phyloP scores from a whole-genome alignment of 2,888 invertebrate genomes.

The Netelia fuscicornis region DNA sequence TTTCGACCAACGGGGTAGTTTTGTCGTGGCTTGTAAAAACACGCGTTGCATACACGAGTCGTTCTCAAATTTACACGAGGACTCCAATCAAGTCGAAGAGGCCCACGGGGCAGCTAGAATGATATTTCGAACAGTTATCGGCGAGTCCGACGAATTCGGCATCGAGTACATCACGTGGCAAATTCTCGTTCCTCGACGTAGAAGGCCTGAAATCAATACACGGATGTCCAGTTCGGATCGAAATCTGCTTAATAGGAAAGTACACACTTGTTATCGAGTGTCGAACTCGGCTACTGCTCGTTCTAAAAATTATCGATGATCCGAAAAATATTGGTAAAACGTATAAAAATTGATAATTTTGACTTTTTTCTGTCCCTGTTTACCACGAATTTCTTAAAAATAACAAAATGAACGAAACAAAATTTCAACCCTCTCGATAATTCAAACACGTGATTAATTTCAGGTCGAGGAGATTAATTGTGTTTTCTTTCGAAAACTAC shows the following conservation, averaged over 20 bases:
- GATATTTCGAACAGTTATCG: constrained; percentile 86
- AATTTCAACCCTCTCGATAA: not conserved
- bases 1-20: not conserved
- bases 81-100: constrained; percentile 87
- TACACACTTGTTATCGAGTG: not conserved
- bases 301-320: too few relatives aligned
- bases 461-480: too few relatives aligned
- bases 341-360: too few relatives aligned
- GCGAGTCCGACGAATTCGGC: constrained; percentile 87
- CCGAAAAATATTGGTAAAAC: too few relatives aligned
- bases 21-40: constrained; percentile 37
- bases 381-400: too few relatives aligned
- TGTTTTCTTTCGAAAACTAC: too few relatives aligned
- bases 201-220: constrained; percentile 86
- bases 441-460: too few relatives aligned
- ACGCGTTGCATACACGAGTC: constrained; percentile 70
- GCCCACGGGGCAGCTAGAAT: constrained; percentile 85
- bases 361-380: too few relatives aligned
- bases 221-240: not conserved
- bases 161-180: constrained; percentile 86
- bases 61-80: constrained; percentile 81
- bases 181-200: constrained; percentile 86
- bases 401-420: not conserved
- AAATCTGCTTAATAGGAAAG: not conserved
- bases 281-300: not conserved